Evolutionary conservation across 2,113 vertebrate genomes (phyloP).

Genomic region (Daboia siamensis): DNA sequence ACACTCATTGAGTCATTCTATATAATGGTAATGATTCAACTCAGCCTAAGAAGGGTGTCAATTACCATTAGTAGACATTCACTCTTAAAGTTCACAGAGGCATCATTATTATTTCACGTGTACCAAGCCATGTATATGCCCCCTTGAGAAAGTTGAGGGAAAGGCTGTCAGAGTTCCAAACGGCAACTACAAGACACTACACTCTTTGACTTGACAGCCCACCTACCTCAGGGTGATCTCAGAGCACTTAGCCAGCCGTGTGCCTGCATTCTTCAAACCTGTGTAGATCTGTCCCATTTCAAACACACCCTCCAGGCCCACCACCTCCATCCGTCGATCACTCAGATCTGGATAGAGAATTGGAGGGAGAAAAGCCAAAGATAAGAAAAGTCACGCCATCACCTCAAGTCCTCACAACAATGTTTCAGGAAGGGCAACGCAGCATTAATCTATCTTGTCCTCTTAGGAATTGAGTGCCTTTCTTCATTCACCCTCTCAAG

Average conservation of each 20-base stretch:
- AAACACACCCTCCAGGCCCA: conserved; percentile 87
- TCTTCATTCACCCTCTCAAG: neutral
- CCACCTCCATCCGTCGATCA: conserved; percentile 85
- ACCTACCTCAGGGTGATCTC: conserved; percentile 85
- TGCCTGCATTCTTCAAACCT: conserved; percentile 84
- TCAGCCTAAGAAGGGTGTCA: neutral
- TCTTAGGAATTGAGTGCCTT: neutral
- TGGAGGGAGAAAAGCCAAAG: neutral
- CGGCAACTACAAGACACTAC: neutral
- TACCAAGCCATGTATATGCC: neutral
- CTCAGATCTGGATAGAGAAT: conserved; percentile 75
- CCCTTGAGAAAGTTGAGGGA: neutral
- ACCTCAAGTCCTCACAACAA: neutral
- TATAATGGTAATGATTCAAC: neutral
- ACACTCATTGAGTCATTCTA: neutral
- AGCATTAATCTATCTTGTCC: neutral
- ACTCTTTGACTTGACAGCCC: neutral
- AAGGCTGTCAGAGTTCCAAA: too few species aligned
- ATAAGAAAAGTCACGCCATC: neutral
- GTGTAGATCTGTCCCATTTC: conserved; percentile 96
- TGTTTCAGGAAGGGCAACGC: neutral
- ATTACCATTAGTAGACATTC: neutral
- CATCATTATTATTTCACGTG: neutral
- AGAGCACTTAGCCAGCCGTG: conserved; percentile 85
- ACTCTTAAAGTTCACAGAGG: neutral